Evolutionary conservation across 2,113 vertebrate species (phyloP), one percentile per base, ranked within the genome.

Genomic region (Orcinus orca): DNA sequence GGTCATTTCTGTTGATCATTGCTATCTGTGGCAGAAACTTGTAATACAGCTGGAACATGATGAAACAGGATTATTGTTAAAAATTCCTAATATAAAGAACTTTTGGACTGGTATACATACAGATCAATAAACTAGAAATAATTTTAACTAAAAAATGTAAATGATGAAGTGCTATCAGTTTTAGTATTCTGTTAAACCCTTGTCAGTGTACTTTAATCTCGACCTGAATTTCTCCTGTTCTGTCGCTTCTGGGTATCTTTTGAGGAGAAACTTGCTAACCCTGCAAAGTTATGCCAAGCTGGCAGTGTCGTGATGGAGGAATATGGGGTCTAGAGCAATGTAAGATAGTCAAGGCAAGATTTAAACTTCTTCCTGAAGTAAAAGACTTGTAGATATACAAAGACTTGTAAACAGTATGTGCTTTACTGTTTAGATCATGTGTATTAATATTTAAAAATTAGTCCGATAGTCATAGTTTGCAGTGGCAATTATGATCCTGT

Each of bases 181-280:
- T 93, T 89, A 71, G 29, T 74, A 17, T 47, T 95, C 5, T 94
- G n/a, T 60, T 58, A 84, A 87, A 47, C 6, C 13, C n/a, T 88
- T 92, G 68, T n/a, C 73, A 96, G 8, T 90, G 3, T 44, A 70
- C 36, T 77, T 92, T 90, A 90, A 93, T 95, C 18, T 97, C 68
- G 5, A 44, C 44, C 21, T 89, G 9, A 1, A 44, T 91, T 90
- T 96, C 15, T 89, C 29, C 29, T 63, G 13, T 93, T 96, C 88
- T 95, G 80, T 87, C 36, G 76, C 63, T 95, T 97, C 29, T 96
- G 88, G 70, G 55, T 29, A 82, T 94, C 73, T 81, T 96, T 97
- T 88, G 83, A 95, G 53, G 12, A 96, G 71, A 95, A 68, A 83
- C 74, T 86, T 91, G 71, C 83, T 17, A 96, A 41, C 47, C 14